Percentiles rank a stretch among this genome's conserved stretches.
Evolutionary conservation across 2,797 vertebrate genomes (phyloP).

Genomic region (Periparus ater): DNA sequence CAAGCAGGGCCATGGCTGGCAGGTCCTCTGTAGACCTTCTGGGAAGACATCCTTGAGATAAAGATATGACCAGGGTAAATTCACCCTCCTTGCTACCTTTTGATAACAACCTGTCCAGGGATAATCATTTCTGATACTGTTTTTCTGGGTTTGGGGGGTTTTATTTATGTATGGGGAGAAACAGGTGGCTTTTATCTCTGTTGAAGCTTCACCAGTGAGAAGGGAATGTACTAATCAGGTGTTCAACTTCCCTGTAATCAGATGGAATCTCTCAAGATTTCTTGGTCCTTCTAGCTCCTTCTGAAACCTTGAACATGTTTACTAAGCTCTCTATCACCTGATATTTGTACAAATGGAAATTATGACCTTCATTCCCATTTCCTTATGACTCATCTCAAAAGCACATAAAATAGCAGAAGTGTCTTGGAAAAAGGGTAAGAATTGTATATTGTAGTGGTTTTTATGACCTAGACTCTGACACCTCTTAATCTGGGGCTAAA

Average conservation of each 20-base stretch:
- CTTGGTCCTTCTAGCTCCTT: background rate
- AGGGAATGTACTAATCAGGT: background rate
- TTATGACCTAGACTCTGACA: background rate
- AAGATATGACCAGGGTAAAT: background rate
- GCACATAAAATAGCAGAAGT: background rate
- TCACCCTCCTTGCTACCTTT: background rate
- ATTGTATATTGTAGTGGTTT: background rate
- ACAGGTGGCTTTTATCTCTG: background rate
- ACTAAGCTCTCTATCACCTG: background rate
- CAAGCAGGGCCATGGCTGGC: background rate
- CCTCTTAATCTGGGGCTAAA: background rate
- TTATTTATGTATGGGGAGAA: background rate
- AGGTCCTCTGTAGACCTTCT: background rate
- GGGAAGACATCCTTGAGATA: background rate
- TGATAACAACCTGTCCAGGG: background rate
- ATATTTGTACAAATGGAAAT: background rate
- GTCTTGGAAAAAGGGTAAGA: background rate
- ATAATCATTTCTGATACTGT: background rate
- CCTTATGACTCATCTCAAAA: background rate
- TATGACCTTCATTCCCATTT: background rate
- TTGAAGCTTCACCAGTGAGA: background rate
- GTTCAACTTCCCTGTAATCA: background rate
- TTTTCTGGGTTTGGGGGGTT: background rate
- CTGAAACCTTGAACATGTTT: background rate
- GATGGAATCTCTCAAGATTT: background rate